A percentile compares a stretch with the other conserved stretches of the same genome.
These are phyloP conservation scores for Coregonus clupeaformis DNA, from an alignment of 2,113 vertebrate species.

Conservation along the genomic window DNA sequence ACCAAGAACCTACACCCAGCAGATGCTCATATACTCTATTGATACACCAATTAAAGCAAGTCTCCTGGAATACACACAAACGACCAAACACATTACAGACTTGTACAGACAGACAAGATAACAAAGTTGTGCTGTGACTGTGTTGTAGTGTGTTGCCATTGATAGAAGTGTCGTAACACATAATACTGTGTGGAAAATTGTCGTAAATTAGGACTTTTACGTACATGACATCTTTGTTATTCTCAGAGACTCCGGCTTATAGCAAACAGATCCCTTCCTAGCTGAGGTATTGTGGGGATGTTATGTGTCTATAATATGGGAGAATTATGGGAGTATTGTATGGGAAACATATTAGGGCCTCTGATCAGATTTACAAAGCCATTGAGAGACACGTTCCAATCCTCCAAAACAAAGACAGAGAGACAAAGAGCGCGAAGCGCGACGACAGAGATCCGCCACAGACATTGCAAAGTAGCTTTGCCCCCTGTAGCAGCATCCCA, in stretches of 20 bases:
- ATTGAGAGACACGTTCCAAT: neutral
- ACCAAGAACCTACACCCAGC: neutral
- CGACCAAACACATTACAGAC: neutral
- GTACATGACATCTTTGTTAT: conserved; percentile 30
- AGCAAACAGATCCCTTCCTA: conserved; percentile 5
- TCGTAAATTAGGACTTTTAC: conserved; percentile 54
- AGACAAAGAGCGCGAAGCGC: neutral
- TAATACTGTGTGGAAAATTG: conserved; percentile 45
- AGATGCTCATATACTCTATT: neutral
- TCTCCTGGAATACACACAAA: conserved; percentile 16
- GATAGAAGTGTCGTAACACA: conserved; percentile 33
- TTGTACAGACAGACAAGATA: neutral
- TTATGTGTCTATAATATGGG: no score
- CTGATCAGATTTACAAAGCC: neutral
- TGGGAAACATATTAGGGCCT: neutral
- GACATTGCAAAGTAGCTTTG: conserved; percentile 1
- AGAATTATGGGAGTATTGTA: neutral
- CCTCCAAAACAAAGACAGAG: neutral
- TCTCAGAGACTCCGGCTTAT: conserved; percentile 21
- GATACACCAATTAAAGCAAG: neutral
- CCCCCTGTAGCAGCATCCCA: neutral
- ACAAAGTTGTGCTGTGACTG: conserved; percentile 7
- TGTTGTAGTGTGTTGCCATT: conserved; percentile 20
- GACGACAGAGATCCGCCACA: no score
- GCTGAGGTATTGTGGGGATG: neutral